Percentiles rank a stretch among this genome's conserved stretches.
Evolutionary conservation across 2,888 invertebrate genomes (phyloP).

Genomic region (Auanema freiburgensis): DNA sequence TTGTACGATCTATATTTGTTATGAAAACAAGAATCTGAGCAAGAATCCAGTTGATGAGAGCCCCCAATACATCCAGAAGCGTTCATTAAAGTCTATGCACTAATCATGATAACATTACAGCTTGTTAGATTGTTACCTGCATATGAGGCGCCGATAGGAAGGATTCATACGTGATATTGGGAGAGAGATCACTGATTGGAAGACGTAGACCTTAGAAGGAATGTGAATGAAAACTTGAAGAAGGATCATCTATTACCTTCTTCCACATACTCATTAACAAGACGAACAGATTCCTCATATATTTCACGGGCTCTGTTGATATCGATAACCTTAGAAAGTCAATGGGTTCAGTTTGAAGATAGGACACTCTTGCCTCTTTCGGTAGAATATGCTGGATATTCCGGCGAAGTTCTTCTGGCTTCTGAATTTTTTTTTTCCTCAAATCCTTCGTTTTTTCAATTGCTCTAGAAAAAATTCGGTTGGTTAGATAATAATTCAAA

Average conservation of each 20-base stretch:
- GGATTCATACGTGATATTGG: slow-evolving; percentile 79
- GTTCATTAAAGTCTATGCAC: slow-evolving; percentile 77
- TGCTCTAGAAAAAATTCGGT: background rate
- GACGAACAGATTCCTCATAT: slow-evolving; percentile 86
- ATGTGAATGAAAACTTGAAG: background rate
- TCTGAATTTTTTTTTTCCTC: background rate
- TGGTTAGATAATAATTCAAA: background rate
- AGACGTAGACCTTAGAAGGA: slow-evolving; percentile 43
- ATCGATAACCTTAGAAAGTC: slow-evolving; percentile 76
- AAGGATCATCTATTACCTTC: slow-evolving; percentile 65
- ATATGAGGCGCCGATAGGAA: slow-evolving; percentile 82
- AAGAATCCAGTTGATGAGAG: slow-evolving; percentile 53
- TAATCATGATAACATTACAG: background rate
- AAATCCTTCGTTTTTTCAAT: background rate
- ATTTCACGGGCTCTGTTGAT: slow-evolving; percentile 90
- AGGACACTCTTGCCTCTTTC: background rate
- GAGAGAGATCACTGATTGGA: slow-evolving; percentile 45
- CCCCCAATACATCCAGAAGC: slow-evolving; percentile 75
- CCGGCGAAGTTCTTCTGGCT: background rate
- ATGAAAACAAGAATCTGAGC: slow-evolving; percentile 85
- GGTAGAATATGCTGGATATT: background rate
- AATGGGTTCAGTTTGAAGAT: background rate
- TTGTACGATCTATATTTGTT: slow-evolving; percentile 87
- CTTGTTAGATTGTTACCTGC: slow-evolving; percentile 52
- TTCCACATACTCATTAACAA: slow-evolving; percentile 79